Conservation (phyloP, 2,113 vertebrate genomes). For the Crocuta crocuta region DNA sequence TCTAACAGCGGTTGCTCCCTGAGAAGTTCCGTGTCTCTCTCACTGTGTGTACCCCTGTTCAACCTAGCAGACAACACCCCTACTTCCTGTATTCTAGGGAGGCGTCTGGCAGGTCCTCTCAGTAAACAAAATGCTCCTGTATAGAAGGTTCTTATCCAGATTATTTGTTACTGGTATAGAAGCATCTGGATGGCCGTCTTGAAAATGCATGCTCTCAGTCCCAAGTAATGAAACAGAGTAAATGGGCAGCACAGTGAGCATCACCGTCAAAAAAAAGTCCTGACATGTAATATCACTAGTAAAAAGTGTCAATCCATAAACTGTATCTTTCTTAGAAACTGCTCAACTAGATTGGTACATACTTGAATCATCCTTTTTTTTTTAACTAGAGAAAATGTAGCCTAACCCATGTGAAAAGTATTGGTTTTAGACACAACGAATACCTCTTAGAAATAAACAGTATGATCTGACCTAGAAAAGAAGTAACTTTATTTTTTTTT, state of each 20-base stretch:
- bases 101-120: background rate
- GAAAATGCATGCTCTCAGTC: background rate
- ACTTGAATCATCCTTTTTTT: constrained; percentile 41
- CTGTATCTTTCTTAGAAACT: constrained; percentile 62
- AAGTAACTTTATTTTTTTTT: constrained; percentile 34
- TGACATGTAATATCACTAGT: background rate
- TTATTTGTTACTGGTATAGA: background rate
- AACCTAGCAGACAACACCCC: background rate
- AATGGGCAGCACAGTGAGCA: background rate
- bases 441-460: constrained; percentile 53
- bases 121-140: background rate
- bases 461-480: constrained; percentile 21
- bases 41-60: background rate
- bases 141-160: background rate
- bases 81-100: background rate
- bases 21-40: background rate
- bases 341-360: background rate
- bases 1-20: background rate
- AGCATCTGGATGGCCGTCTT: background rate
- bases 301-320: background rate
- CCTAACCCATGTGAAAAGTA: constrained; percentile 10
- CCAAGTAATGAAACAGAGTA: background rate
- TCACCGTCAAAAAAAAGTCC: constrained; percentile 38
- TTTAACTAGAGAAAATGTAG: constrained; percentile 12
- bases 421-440: constrained; percentile 32